These are phyloP conservation scores for Cataglyphis cursor DNA, from an alignment of 2,888 invertebrate genomes.

Conservation along the genomic window DNA sequence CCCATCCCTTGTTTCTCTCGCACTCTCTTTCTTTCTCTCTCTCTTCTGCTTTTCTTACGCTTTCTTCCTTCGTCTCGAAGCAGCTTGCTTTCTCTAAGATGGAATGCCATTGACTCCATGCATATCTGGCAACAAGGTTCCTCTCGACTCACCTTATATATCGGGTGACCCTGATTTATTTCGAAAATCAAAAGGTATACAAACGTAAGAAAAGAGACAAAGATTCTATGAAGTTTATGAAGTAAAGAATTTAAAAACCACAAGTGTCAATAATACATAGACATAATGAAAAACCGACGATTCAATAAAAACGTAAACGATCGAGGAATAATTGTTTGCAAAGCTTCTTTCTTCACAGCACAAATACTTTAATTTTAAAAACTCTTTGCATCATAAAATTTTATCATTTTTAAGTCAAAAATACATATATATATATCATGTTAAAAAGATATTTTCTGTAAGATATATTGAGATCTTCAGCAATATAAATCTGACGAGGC, in stretches of 20 bases:
- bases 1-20: slow-evolving; percentile 21
- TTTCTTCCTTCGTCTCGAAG: slow-evolving; percentile 36
- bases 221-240: neutral
- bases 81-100: slow-evolving; percentile 72
- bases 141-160: slow-evolving; percentile 71
- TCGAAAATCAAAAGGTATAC: neutral
- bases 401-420: neutral
- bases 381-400: neutral
- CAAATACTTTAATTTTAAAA: neutral
- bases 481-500: neutral
- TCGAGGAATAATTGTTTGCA: neutral
- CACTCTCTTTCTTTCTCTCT: slow-evolving; percentile 37
- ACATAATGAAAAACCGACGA: neutral
- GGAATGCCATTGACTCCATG: slow-evolving; percentile 83
- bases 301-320: neutral
- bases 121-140: slow-evolving; percentile 82
- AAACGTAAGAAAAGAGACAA: neutral
- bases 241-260: neutral
- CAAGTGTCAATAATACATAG: neutral
- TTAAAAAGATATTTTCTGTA: slow-evolving; percentile 5
- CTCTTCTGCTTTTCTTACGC: slow-evolving; percentile 66
- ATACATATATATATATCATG: neutral
- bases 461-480: neutral
- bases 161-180: slow-evolving; percentile 71
- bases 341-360: neutral